Base-by-base conservation (phyloP, 2,797 vertebrate genomes). In the Myiothlypis chrysogaster region DNA sequence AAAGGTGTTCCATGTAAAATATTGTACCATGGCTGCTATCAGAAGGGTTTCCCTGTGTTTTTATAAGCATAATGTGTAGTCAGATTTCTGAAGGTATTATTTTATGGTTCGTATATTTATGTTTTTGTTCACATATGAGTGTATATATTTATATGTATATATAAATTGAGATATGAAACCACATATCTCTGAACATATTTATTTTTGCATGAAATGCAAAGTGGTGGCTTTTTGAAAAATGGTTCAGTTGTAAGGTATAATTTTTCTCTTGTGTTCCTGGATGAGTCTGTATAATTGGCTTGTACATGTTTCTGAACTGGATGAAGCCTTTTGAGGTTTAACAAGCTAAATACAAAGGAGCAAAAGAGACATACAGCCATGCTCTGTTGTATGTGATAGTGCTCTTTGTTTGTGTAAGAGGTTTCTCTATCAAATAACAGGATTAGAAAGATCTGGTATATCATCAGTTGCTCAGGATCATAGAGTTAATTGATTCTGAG, bases 21-120 rank as follows among this genome's bases (percentile, higher is more conserved):
- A 27, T 61, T 7, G 7, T 90, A 57, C 32, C 24, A 44, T 39
- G 35, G 44, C 52, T 87, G 41, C 75, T 83, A 75, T 47, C 39
- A 93, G 53, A 94, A 90, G 55, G 89, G 34, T 25, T 95, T 96
- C 71, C 71, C 44, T 83, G 35, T 32, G n/a, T 80, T 95, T 96
- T 95, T 63, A 64, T 50, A 59, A 56, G 34, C 2, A 5, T 82
- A 85, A 81, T 43, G 28, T 68, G 52, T 87, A 89, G 43, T 49
- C 52, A 56, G 57, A 93, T 59, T 76, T 80, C 49, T 71, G 19
- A 11, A 64, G 39, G 17, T 83, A 22, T 72, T 63, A 5, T 17
- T 22, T 66, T 37, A 35, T 22, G 10, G 23, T 56, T 94, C 12
- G 24, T 89, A 11, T 47, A 34, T 37, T 59, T 66, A 9, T 24